These are phyloP conservation scores for Lomographa bimaculata DNA, from an alignment of 2,888 invertebrate genomes.

Conservation along the genomic window DNA sequence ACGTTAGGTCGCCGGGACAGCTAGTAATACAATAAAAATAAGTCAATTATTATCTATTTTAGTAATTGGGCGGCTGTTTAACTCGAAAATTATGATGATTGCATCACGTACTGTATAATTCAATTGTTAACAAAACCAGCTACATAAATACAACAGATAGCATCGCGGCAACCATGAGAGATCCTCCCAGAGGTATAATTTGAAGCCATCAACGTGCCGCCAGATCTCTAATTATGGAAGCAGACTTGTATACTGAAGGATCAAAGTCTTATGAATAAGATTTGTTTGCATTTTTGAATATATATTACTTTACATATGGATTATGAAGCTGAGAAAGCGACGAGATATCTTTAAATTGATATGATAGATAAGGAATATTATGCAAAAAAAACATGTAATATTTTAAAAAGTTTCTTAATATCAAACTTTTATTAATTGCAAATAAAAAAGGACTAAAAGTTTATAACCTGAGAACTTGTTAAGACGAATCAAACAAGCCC, in stretches of 20 bases:
- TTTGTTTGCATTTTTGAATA: slow-evolving; percentile 24
- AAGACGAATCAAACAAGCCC: too few relatives aligned
- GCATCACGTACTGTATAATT: neutral
- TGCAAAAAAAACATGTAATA: slow-evolving; percentile 6
- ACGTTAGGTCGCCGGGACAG: too few relatives aligned
- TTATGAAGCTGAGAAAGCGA: slow-evolving; percentile 8
- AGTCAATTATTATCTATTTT: too few relatives aligned
- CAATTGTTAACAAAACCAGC: slow-evolving; percentile 14
- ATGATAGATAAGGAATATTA: slow-evolving; percentile 12
- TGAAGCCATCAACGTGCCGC: slow-evolving; percentile 16
- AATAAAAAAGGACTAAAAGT: too few relatives aligned
- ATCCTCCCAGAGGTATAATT: slow-evolving; percentile 23
- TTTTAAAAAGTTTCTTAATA: too few relatives aligned
- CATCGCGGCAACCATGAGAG: slow-evolving; percentile 15
- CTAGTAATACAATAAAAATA: too few relatives aligned
- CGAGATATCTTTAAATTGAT: neutral
- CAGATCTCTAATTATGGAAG: slow-evolving; percentile 18
- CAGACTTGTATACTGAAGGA: slow-evolving; percentile 15
- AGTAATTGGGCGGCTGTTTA: too few relatives aligned
- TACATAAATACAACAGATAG: slow-evolving; percentile 8
- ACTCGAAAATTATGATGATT: too few relatives aligned
- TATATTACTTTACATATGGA: slow-evolving; percentile 19
- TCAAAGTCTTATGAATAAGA: slow-evolving; percentile 11
- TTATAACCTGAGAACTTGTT: too few relatives aligned
- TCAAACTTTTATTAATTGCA: too few relatives aligned